Evolutionary conservation across 2,797 vertebrate genomes (phyloP).

Genomic region (Melopsittacus undulatus): DNA sequence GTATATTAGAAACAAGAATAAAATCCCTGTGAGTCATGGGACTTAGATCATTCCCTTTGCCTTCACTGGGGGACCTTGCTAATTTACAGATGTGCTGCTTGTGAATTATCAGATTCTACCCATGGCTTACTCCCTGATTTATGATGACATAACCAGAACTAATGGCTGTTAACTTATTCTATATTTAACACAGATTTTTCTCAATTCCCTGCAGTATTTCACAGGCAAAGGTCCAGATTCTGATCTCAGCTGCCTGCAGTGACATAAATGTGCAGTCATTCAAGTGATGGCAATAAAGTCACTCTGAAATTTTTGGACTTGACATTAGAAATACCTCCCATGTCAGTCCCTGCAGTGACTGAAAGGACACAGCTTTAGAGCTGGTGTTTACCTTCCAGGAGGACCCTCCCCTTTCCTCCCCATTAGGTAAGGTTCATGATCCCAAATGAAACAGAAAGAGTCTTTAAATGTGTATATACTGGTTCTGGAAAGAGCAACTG

Average conservation of each 20-base stretch:
- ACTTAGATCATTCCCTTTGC: slow-evolving; percentile 34
- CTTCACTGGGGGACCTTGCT: slow-evolving; percentile 16
- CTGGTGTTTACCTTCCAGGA: neutral
- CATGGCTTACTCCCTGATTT: slow-evolving; percentile 17
- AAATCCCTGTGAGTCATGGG: slow-evolving; percentile 33
- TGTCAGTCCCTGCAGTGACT: neutral
- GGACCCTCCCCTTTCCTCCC: neutral
- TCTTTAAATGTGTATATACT: neutral
- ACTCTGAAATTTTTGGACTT: neutral
- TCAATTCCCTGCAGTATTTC: neutral
- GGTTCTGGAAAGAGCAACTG: neutral
- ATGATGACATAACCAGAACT: slow-evolving; percentile 63
- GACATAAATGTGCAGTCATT: neutral
- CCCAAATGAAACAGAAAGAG: neutral
- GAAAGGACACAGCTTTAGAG: neutral
- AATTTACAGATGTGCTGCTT: slow-evolving; percentile 56
- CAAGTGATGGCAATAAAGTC: neutral
- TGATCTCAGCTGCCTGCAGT: slow-evolving; percentile 38
- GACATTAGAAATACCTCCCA: neutral
- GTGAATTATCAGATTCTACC: slow-evolving; percentile 55
- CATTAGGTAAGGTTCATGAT: accelerated
- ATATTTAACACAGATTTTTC: slow-evolving; percentile 56
- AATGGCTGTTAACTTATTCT: slow-evolving; percentile 22
- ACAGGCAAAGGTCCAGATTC: slow-evolving; percentile 44
- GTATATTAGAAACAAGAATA: neutral